A percentile compares a stretch with the other conserved stretches of the same genome.
Conservation (phyloP, 2,888 invertebrate species). For the Anthrax anthrax region DNA sequence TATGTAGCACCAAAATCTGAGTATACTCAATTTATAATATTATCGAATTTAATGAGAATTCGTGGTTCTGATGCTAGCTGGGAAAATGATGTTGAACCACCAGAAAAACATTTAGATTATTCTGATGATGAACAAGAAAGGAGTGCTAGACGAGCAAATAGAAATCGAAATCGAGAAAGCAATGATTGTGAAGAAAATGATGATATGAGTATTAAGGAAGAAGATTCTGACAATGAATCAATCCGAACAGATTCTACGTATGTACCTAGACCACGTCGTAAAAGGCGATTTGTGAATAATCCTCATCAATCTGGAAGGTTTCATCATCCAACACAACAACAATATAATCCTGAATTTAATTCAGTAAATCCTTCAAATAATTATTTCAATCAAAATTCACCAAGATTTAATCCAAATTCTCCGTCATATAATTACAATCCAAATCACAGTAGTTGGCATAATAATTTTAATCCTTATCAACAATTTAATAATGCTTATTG, state of each 20-base stretch:
- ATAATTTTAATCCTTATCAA: conserved; percentile 21
- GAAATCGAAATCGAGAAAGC: conserved; percentile 29
- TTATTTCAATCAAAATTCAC: neutral
- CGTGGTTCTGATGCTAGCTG: conserved; percentile 84
- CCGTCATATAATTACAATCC: conserved; percentile 18
- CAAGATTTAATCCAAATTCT: neutral
- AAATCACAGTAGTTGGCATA: conserved; percentile 27
- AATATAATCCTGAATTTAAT: neutral
- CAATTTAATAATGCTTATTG: neutral
- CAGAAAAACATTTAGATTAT: conserved; percentile 54
- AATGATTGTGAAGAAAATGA: neutral
- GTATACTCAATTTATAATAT: conserved; percentile 62
- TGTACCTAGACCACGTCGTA: neutral
- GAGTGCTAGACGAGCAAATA: conserved; percentile 31
- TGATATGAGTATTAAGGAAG: too few species aligned
- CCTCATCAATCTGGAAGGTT: neutral
- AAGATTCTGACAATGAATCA: neutral
- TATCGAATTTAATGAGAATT: conserved; percentile 54
- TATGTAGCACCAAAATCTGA: conserved; percentile 68
- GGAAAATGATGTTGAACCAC: conserved; percentile 69
- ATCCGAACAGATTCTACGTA: neutral
- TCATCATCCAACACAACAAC: neutral
- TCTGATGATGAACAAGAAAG: conserved; percentile 84
- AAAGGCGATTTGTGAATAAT: neutral
- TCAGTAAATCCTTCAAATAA: neutral